Percentiles rank a stretch among this genome's conserved stretches.
Conservation (phyloP, 1,140 invertebrate species). For the Vollenhovia emeryi region DNA sequence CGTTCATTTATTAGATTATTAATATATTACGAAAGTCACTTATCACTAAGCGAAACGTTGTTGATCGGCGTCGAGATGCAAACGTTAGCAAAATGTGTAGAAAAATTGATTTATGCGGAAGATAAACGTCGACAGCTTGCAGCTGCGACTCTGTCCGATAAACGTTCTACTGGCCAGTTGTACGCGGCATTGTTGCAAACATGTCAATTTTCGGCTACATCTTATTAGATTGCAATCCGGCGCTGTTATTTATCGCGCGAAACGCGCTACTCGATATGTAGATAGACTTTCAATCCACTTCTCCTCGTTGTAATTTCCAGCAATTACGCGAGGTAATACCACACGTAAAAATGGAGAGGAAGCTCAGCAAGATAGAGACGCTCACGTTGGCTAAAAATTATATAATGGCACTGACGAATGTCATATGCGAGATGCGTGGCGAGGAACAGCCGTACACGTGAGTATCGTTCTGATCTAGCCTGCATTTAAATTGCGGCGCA, state of each 20-base stretch:
- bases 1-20: neutral
- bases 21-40: neutral
- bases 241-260: conserved; percentile 22
- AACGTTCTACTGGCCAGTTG: neutral
- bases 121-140: conserved; percentile 9
- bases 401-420: conserved; percentile 95
- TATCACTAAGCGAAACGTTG: neutral
- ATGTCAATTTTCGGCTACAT: conserved; percentile 10
- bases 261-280: neutral
- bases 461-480: conserved; percentile 67
- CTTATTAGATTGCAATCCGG: conserved; percentile 27
- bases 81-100: neutral
- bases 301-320: conserved; percentile 82
- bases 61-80: neutral
- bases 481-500: neutral
- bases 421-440: conserved; percentile 92
- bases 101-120: conserved; percentile 18
- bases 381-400: conserved; percentile 95
- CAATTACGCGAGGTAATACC: conserved; percentile 94
- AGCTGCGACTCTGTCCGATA: neutral
- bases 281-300: conserved; percentile 36
- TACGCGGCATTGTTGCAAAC: conserved; percentile 7
- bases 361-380: conserved; percentile 95
- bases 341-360: conserved; percentile 93
- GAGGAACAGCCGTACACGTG: conserved; percentile 88